Evolutionary conservation across 2,113 vertebrate species (phyloP).

Genomic region (Deroptyus accipitrinus): DNA sequence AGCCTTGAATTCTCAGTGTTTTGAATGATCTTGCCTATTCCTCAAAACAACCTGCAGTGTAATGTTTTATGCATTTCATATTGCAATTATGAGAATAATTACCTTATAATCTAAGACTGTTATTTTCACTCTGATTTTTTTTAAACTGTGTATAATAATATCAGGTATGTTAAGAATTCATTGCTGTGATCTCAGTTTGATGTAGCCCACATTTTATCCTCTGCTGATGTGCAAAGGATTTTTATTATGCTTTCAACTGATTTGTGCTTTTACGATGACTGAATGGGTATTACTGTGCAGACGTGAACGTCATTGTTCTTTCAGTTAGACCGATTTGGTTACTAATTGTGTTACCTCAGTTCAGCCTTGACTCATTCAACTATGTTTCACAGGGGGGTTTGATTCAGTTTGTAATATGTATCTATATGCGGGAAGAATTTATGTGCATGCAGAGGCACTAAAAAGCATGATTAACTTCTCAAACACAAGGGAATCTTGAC

Average conservation of each 20-base stretch:
- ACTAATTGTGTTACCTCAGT: neutral
- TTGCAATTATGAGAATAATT: neutral
- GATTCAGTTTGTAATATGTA: neutral
- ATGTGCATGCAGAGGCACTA: neutral
- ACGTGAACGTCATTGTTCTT: neutral
- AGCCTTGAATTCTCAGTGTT: neutral
- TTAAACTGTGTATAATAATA: neutral
- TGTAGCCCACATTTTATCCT: neutral
- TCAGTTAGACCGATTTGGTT: neutral
- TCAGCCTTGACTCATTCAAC: neutral
- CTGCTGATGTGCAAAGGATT: neutral
- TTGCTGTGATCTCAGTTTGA: neutral
- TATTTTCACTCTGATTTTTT: neutral
- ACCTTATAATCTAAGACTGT: neutral
- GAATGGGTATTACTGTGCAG: neutral
- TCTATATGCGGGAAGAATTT: accelerated
- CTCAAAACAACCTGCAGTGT: neutral
- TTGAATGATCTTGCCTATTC: neutral
- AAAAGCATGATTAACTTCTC: neutral
- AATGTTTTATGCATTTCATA: slow-evolving; percentile 15
- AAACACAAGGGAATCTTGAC: neutral
- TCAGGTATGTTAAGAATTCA: neutral
- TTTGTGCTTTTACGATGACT: neutral
- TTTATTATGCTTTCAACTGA: neutral
- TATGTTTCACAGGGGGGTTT: neutral